Conservation (phyloP, 1,140 invertebrate species). For the Thalassaphorura encarpata region DNA sequence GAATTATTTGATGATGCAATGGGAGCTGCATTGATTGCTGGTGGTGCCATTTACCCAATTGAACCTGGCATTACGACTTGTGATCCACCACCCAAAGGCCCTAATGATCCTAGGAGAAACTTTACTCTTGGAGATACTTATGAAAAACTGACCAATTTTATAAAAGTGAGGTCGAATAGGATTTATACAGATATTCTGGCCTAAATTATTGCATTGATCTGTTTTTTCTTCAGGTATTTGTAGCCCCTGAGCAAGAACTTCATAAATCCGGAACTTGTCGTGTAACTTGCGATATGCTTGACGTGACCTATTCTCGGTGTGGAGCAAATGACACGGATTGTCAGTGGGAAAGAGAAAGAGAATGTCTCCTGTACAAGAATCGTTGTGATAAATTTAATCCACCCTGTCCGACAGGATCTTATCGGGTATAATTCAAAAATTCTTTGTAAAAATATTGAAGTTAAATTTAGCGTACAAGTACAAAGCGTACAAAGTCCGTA, state of each 20-base stretch:
- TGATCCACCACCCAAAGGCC: not conserved
- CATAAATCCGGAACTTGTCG: slow-evolving; percentile 19
- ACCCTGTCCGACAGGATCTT: slow-evolving; percentile 8
- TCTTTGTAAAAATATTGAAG: no score
- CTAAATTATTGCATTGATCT: no score
- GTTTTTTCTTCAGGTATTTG: no score
- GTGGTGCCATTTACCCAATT: not conserved
- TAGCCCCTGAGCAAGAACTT: slow-evolving; percentile 4
- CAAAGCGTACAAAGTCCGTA: not conserved
- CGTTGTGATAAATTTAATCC: slow-evolving; percentile 8
- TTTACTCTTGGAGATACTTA: slow-evolving; percentile 1
- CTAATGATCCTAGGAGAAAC: not conserved
- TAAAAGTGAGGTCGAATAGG: slow-evolving; percentile 6
- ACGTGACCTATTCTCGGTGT: slow-evolving; percentile 11
- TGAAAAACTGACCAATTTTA: slow-evolving; percentile 15
- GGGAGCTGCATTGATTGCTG: not conserved
- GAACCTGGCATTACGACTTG: slow-evolving; percentile 8
- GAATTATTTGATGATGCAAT: slow-evolving; percentile 17
- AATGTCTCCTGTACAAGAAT: not conserved
- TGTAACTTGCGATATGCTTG: slow-evolving; percentile 14
- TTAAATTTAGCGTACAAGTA: not conserved
- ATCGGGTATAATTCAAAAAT: slow-evolving; percentile 4
- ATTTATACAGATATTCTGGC: not conserved
- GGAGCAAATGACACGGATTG: slow-evolving; percentile 5
- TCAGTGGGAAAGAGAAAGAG: slow-evolving; percentile 3